A percentile compares a stretch with the other conserved stretches of the same genome.
Conservation (phyloP, 2,888 invertebrate genomes). For the Mesochorus sp. region DNA sequence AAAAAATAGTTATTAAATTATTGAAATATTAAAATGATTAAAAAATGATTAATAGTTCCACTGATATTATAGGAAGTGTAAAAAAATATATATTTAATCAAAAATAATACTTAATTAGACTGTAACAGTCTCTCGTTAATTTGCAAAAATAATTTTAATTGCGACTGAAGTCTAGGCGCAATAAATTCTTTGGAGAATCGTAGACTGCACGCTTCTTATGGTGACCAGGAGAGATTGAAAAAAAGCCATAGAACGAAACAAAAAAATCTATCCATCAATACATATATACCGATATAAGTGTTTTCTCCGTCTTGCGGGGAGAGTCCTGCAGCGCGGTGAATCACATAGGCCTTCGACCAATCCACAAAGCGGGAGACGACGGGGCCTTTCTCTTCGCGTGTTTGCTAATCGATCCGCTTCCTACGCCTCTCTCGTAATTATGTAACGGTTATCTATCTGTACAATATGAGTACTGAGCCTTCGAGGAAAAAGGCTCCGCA, state of each 20-base stretch:
- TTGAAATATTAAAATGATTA: too few species aligned
- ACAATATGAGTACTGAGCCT: slow-evolving; percentile 6
- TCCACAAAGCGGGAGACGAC: slow-evolving; percentile 76
- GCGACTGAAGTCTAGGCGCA: slow-evolving; percentile 7
- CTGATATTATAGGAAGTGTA: too few species aligned
- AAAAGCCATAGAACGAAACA: slow-evolving; percentile 31
- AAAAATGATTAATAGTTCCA: too few species aligned
- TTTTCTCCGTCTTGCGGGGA: slow-evolving; percentile 60
- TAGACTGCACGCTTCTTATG: slow-evolving; percentile 54
- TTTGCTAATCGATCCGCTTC: slow-evolving; percentile 81
- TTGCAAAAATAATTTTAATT: slow-evolving; percentile 49
- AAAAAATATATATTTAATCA: not conserved
- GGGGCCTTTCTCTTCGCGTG: slow-evolving; percentile 81
- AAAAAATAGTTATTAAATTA: too few species aligned
- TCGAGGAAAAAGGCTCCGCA: slow-evolving; percentile 18
- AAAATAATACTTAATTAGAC: too few species aligned
- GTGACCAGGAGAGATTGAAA: slow-evolving; percentile 44
- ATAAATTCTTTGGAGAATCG: slow-evolving; percentile 34
- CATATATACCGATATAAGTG: not conserved
- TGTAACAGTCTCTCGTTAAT: too few species aligned
- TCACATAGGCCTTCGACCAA: slow-evolving; percentile 80
- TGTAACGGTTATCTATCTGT: slow-evolving; percentile 69
- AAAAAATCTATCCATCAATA: slow-evolving; percentile 46
- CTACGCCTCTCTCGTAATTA: slow-evolving; percentile 80
- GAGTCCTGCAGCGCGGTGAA: slow-evolving; percentile 76